Evolutionary conservation across 1,140 invertebrate genomes (phyloP).

Genomic region (Trichomalopsis sarcophagae): DNA sequence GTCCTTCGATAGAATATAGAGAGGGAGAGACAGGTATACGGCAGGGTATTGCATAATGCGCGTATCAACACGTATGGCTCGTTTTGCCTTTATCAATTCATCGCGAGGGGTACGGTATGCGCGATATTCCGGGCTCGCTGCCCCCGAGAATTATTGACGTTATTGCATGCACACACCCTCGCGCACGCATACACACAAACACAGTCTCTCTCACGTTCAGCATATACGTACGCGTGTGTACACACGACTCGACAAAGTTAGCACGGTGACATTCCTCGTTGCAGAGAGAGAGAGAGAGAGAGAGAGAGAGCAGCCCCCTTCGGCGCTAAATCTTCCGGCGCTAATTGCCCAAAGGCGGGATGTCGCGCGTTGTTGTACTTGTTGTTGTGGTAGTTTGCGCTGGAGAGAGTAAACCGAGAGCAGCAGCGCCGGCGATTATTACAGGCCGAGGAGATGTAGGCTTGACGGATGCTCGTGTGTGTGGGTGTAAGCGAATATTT

Average conservation of each 20-base stretch:
- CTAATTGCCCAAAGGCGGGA: constrained; percentile 44
- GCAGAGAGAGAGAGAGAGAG: too few relatives aligned
- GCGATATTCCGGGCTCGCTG: background rate
- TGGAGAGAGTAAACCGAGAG: too few relatives aligned
- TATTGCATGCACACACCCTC: background rate
- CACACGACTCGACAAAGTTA: background rate
- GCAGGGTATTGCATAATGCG: too few relatives aligned
- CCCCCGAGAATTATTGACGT: constrained; percentile 31
- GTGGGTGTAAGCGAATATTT: too few relatives aligned
- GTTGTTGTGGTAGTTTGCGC: too few relatives aligned
- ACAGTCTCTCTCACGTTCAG: too few relatives aligned
- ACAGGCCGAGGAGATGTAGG: too few relatives aligned
- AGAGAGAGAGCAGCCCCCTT: background rate
- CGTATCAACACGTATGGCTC: background rate
- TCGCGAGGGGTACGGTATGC: background rate
- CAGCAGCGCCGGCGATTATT: too few relatives aligned
- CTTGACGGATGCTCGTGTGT: too few relatives aligned
- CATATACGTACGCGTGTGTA: background rate
- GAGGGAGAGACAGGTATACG: too few relatives aligned
- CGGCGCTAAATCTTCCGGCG: constrained; percentile 34
- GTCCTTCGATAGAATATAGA: too few relatives aligned
- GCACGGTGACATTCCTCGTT: background rate
- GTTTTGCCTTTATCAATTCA: constrained; percentile 23
- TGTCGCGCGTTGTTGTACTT: background rate
- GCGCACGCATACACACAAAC: background rate